These are phyloP conservation scores for Balanococcus diminutus DNA, from an alignment of 2,888 invertebrate species.

Conservation along the genomic window DNA sequence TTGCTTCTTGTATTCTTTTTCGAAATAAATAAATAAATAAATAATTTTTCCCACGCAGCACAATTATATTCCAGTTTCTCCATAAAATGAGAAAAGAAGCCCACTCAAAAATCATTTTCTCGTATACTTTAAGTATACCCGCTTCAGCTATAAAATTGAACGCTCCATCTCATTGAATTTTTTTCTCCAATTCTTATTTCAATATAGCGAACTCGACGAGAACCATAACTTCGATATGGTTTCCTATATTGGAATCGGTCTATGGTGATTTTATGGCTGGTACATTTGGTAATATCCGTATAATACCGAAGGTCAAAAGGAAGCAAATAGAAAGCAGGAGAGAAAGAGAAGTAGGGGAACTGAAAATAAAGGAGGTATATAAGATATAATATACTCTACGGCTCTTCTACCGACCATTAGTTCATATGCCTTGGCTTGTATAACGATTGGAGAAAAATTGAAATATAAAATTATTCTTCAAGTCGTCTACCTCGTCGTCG, in stretches of 20 bases:
- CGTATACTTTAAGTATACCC: too few relatives aligned
- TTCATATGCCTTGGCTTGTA: not conserved
- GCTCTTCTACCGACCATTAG: conserved; percentile 13
- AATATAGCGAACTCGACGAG: not conserved
- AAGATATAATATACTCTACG: not conserved
- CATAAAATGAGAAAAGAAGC: too few relatives aligned
- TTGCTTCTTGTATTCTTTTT: too few relatives aligned
- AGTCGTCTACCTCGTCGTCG: not conserved
- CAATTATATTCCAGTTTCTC: too few relatives aligned
- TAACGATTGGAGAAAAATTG: not conserved
- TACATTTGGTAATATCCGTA: not conserved
- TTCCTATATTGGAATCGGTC: conserved; percentile 14
- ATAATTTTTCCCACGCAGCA: too few relatives aligned
- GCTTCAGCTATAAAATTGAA: not conserved
- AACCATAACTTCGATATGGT: conserved; percentile 23
- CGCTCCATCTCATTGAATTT: not conserved
- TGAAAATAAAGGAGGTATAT: too few relatives aligned
- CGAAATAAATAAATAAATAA: too few relatives aligned
- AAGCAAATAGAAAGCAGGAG: not conserved
- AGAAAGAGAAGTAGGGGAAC: not conserved
- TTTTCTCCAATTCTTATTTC: not conserved
- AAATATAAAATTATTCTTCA: conserved; percentile 24
- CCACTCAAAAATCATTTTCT: not conserved
- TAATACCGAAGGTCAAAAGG: not conserved
- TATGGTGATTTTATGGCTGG: conserved; percentile 1